A percentile compares a stretch with the other conserved stretches of the same genome.
Conservation (phyloP, 2,888 invertebrate genomes). For the Pristionchus entomophagus region DNA sequence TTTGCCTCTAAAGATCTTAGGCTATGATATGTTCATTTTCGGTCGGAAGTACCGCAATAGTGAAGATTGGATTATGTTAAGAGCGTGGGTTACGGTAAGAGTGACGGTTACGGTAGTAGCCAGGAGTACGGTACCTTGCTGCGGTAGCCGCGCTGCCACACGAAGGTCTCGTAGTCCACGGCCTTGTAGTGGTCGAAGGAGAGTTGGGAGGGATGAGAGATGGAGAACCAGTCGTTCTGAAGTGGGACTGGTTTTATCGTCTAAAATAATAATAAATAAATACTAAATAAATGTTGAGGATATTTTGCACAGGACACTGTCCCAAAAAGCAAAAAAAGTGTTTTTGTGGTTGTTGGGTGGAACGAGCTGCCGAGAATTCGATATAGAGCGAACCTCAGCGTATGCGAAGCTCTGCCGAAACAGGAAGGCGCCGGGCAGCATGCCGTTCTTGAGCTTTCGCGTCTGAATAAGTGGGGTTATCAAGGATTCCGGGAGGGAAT, state of each 20-base stretch:
- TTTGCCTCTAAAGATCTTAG: no score
- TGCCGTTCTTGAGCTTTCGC: not conserved
- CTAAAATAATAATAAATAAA: no score
- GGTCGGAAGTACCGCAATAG: no score
- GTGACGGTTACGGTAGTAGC: not conserved
- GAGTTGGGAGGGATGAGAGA: conserved; percentile 39
- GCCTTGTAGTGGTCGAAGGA: conserved; percentile 1
- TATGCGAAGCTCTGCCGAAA: conserved; percentile 44
- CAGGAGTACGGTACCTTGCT: conserved; percentile 42
- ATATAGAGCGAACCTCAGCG: conserved; percentile 33
- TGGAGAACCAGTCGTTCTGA: conserved; percentile 26
- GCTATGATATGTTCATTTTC: no score
- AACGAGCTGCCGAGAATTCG: no score
- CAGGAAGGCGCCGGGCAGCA: conserved; percentile 40
- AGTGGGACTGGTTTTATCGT: not conserved
- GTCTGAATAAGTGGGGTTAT: not conserved
- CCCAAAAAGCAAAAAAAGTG: no score
- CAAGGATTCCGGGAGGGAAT: no score
- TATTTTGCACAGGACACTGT: no score
- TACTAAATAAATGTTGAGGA: no score
- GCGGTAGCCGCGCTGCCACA: conserved; percentile 36
- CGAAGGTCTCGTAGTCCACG: conserved; percentile 26
- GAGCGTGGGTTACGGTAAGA: no score
- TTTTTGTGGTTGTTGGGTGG: no score
- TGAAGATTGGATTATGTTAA: no score